A percentile compares a stretch with the other conserved stretches of the same genome.
Evolutionary conservation across 2,888 invertebrate species (phyloP).

Genomic region (Steinernema hermaphroditum): DNA sequence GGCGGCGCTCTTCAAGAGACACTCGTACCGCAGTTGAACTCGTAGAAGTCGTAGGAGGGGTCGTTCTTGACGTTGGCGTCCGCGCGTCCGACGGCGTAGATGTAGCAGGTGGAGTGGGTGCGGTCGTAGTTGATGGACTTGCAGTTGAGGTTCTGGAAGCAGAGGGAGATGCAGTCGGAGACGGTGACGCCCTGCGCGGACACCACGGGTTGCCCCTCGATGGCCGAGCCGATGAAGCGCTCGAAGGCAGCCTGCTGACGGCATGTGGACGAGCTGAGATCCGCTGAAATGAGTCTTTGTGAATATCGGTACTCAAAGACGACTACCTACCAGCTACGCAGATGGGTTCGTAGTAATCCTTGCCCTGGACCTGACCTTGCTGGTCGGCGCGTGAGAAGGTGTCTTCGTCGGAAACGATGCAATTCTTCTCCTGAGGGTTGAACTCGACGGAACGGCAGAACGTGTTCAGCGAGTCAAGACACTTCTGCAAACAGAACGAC

Average conservation of each 20-base stretch:
- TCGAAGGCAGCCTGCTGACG: constrained; percentile 67
- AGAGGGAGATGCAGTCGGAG: constrained; percentile 66
- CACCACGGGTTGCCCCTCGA: constrained; percentile 65
- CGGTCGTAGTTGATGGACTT: constrained; percentile 67
- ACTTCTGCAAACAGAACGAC: constrained; percentile 66
- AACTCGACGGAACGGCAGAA: constrained; percentile 67
- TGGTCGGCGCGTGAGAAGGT: constrained; percentile 67
- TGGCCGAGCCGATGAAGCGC: constrained; percentile 64
- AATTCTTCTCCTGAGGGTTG: constrained; percentile 65
- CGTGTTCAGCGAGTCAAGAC: constrained; percentile 66
- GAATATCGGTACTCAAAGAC: too few relatives aligned
- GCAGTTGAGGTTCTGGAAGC: constrained; percentile 67
- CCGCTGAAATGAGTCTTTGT: constrained; percentile 61
- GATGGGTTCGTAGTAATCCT: constrained; percentile 67
- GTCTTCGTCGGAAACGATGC: constrained; percentile 67
- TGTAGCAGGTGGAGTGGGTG: constrained; percentile 64
- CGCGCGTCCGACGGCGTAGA: constrained; percentile 62
- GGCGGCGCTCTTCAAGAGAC: background rate
- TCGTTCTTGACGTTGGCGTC: constrained; percentile 64
- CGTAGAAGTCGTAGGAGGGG: constrained; percentile 66
- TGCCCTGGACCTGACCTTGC: constrained; percentile 64
- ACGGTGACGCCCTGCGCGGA: constrained; percentile 65
- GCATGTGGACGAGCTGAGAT: constrained; percentile 66
- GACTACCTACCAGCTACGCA: constrained; percentile 62
- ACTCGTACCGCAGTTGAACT: constrained; percentile 66